phyloP scores from a whole-genome alignment of 2,797 vertebrate genomes.

The Leptatherina wallacei region DNA sequence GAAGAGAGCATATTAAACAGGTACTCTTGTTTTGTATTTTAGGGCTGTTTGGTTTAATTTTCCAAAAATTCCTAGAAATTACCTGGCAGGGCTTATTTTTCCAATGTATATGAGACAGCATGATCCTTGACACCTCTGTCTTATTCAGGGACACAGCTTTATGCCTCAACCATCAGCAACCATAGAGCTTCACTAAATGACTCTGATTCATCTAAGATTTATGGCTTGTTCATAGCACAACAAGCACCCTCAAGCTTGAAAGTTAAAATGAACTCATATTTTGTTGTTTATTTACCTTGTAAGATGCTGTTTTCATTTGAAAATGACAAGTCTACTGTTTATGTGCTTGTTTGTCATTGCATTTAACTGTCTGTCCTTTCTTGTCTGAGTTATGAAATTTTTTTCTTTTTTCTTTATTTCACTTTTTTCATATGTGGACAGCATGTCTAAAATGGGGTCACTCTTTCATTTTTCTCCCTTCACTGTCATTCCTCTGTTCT shows the following conservation, averaged over 20 bases:
- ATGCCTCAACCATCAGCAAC: not conserved
- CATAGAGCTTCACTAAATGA: not conserved
- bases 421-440: constrained; percentile 34
- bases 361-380: constrained; percentile 19
- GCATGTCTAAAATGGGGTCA: constrained; percentile 31
- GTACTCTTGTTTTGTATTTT: too few relatives aligned
- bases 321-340: constrained; percentile 5
- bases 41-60: not conserved
- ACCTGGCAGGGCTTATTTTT: not conserved
- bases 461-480: constrained; percentile 4
- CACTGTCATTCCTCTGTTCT: constrained; percentile 10
- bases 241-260: not conserved
- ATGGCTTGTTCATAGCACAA: not conserved
- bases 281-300: constrained; percentile 26
- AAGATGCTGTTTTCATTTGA: constrained; percentile 1
- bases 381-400: constrained; percentile 15
- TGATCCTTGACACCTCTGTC: not conserved
- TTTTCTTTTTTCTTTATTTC: constrained; percentile 17
- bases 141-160: not conserved
- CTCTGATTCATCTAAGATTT: constrained; percentile 5
- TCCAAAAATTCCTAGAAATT: not conserved
- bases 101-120: not conserved
- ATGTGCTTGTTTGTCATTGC: not conserved
- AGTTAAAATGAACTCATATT: constrained; percentile 17
- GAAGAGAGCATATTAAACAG: too few relatives aligned